A percentile compares a stretch with the other conserved stretches of the same genome.
Evolutionary conservation across 2,113 vertebrate species (phyloP).

Genomic region (Toxostoma redivivum): DNA sequence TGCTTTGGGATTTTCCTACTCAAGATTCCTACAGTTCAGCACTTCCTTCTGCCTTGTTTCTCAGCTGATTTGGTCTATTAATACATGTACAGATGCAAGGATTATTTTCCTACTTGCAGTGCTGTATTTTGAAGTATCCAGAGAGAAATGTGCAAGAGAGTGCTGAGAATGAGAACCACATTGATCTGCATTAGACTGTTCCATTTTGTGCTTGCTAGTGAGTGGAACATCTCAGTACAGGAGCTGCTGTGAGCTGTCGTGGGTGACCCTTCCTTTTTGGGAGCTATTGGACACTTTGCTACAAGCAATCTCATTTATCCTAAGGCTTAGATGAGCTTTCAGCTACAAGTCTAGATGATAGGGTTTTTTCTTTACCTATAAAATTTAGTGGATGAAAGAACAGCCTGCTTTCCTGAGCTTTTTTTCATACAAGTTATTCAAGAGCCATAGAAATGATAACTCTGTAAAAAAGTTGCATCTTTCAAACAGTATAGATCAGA

Average conservation of each 20-base stretch:
- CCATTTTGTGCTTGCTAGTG: not conserved
- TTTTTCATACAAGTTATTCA: not conserved
- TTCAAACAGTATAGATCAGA: not conserved
- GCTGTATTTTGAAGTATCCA: not conserved
- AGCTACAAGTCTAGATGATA: not conserved
- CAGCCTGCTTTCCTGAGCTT: not conserved
- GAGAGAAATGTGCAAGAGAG: not conserved
- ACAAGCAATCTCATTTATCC: not conserved
- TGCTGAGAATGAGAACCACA: not conserved
- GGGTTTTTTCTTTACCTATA: not conserved
- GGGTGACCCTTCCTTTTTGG: not conserved
- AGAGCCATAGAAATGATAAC: not conserved
- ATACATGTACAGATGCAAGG: not conserved
- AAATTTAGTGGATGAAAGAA: not conserved
- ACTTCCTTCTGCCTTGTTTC: not conserved
- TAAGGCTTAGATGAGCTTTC: not conserved
- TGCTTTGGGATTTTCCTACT: not conserved
- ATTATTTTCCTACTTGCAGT: not conserved
- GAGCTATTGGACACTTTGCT: not conserved
- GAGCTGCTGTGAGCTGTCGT: slow-evolving; percentile 9
- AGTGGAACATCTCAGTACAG: slow-evolving; percentile 8
- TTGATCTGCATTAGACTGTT: not conserved
- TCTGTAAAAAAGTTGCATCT: not conserved
- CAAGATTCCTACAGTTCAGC: not conserved
- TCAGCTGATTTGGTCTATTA: not conserved